phyloP scores from a whole-genome alignment of 2,113 vertebrate genomes.

The Notarius lentiginosus region DNA sequence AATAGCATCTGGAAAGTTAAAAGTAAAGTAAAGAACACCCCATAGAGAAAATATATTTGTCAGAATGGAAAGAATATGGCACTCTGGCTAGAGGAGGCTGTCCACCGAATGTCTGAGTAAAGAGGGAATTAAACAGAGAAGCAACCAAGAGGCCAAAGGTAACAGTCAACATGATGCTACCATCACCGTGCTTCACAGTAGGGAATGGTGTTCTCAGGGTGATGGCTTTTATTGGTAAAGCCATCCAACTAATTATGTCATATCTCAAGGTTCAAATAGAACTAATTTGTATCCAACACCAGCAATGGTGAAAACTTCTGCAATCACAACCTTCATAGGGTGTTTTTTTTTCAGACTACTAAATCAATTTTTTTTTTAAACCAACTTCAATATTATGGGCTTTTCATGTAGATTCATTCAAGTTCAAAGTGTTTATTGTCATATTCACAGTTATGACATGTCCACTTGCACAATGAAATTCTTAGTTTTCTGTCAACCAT shows the following conservation, averaged over 20 bases:
- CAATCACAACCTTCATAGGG: background rate
- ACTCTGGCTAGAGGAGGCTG: background rate
- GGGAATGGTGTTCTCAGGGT: background rate
- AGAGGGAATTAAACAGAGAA: background rate
- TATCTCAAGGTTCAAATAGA: background rate
- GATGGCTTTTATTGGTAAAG: background rate
- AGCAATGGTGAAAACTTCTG: background rate
- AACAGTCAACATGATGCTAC: background rate
- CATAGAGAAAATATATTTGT: background rate
- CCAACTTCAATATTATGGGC: background rate
- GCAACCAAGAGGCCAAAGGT: background rate
- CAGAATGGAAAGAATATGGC: background rate
- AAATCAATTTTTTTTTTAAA: background rate
- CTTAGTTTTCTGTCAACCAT: too few species aligned
- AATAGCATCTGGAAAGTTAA: background rate
- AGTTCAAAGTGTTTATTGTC: too few species aligned
- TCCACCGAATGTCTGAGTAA: background rate
- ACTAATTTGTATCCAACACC: background rate
- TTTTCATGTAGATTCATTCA: background rate
- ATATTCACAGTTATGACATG: too few species aligned
- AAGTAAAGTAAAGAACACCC: too few species aligned
- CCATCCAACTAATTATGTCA: background rate
- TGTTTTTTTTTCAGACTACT: background rate
- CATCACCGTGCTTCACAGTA: background rate
- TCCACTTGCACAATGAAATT: too few species aligned